Evolutionary conservation across 2,113 vertebrate genomes (phyloP), one percentile per base, ranked within the genome.

Genomic region (Ictidomys tridecemlineatus): DNA sequence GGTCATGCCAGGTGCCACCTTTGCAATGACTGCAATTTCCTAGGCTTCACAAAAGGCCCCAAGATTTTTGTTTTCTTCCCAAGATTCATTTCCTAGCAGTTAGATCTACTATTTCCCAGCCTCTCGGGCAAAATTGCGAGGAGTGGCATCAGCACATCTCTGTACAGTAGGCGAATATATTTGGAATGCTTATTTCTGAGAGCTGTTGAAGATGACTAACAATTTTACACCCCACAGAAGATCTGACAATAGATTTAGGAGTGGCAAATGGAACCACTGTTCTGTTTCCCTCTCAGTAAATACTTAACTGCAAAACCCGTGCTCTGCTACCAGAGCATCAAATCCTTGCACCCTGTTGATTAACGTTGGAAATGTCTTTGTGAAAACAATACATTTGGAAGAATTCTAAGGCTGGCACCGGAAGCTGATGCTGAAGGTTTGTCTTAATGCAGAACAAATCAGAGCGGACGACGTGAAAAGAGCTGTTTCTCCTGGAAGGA

Each of bases 151-250:
- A 98, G 97, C 96, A 97, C 94, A 92, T 98, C 98, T 98, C 94
- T 89, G 98, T 84, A 96, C 96, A 98, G 98, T 92, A 90, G 42
- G 97, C 76, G 97, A 98, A 98, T 98, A 98, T 98, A 98, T 98
- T 98, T 98, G 98, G 98, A 98, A 98, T 98, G 98, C 97, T 98
- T 98, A 98, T 98, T 98, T 98, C 98, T 92, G 97, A 98, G 97
- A 97, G 96, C 98, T 98, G 98, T 98, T 98, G 98, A 98, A 98
- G 98, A 98, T 96, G 97, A 98, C 98, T 97, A 97, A 97, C 98
- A 98, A 98, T 98, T 98, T 98, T 98, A 98, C 78, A 77, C 95
- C 67, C 42, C 96, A 96, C 98, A 95, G 95, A 98, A 98, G 97
- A 98, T 98, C 91, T 96, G 93, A 94, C 98, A 97, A 97, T 98